phyloP scores from a whole-genome alignment of 2,888 invertebrate genomes.

The Cynaeus angustus region DNA sequence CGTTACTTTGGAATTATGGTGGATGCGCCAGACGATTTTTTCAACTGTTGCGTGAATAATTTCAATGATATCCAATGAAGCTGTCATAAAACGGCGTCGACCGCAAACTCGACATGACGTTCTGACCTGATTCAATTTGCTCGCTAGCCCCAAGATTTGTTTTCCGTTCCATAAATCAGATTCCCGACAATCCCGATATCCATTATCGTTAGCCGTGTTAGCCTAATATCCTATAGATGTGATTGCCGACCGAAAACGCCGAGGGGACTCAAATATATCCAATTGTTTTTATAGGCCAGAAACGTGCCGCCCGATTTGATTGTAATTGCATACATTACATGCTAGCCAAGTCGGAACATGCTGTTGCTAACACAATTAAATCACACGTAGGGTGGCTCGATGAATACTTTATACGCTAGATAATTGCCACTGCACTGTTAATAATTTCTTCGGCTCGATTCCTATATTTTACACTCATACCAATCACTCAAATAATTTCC shows the following conservation, averaged over 20 bases:
- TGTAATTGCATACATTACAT: constrained; percentile 62
- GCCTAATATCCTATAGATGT: constrained; percentile 64
- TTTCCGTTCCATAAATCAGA: constrained; percentile 71
- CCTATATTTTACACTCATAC: no score
- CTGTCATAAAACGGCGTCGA: constrained; percentile 48
- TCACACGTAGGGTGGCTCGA: constrained; percentile 45
- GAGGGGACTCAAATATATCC: constrained; percentile 57
- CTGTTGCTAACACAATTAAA: constrained; percentile 52
- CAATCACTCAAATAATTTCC: no score
- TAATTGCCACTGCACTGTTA: constrained; percentile 23
- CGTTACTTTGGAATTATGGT: constrained; percentile 28
- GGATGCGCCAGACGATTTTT: constrained; percentile 40
- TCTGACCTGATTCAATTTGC: constrained; percentile 70
- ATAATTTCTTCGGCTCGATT: constrained; percentile 29
- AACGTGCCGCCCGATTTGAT: constrained; percentile 61
- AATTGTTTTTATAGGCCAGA: constrained; percentile 65
- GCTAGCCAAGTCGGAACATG: constrained; percentile 58
- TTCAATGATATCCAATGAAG: constrained; percentile 39
- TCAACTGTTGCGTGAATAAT: constrained; percentile 41
- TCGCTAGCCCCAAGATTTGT: constrained; percentile 69
- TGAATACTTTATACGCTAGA: constrained; percentile 44
- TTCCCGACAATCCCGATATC: constrained; percentile 71
- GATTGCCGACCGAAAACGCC: constrained; percentile 54
- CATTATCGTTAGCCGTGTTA: constrained; percentile 69
- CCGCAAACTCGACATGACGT: constrained; percentile 64